phyloP scores from a whole-genome alignment of 2,113 vertebrate species.

The Phocoena phocoena region DNA sequence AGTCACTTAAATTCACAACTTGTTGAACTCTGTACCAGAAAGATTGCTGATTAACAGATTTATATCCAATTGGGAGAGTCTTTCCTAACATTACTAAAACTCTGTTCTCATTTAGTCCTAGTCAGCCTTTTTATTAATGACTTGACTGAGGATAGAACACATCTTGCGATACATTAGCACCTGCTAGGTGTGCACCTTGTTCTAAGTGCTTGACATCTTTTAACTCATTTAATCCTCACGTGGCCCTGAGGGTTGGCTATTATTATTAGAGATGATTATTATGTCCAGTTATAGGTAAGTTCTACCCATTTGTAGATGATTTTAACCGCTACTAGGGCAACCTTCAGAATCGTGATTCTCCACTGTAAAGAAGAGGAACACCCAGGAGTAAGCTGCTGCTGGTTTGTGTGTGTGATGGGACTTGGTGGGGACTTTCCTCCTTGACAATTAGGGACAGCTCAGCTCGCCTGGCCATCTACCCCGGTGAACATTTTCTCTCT shows the following conservation, averaged over 20 bases:
- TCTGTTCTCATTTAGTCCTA: background rate
- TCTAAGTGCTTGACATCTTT: background rate
- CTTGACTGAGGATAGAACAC: background rate
- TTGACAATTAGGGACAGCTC: background rate
- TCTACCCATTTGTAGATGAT: background rate
- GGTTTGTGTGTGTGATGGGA: rapidly evolving
- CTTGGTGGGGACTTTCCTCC: background rate
- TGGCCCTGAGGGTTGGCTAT: background rate
- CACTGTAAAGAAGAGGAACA: background rate
- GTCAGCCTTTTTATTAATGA: background rate
- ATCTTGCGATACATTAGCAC: background rate
- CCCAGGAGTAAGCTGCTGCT: rapidly evolving
- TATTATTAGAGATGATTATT: background rate
- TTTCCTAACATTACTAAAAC: background rate
- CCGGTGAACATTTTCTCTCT: background rate
- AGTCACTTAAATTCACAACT: background rate
- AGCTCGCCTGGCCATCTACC: background rate
- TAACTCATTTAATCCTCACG: background rate
- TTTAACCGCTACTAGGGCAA: background rate
- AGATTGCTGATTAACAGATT: background rate
- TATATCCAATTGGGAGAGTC: too few species aligned
- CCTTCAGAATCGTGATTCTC: background rate
- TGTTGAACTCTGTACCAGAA: background rate
- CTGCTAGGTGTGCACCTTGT: background rate
- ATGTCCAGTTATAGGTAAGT: background rate